Evolutionary conservation across 2,797 vertebrate species (phyloP), one percentile per base, ranked within the genome.

Genomic region (Gymnodraco acuticeps): DNA sequence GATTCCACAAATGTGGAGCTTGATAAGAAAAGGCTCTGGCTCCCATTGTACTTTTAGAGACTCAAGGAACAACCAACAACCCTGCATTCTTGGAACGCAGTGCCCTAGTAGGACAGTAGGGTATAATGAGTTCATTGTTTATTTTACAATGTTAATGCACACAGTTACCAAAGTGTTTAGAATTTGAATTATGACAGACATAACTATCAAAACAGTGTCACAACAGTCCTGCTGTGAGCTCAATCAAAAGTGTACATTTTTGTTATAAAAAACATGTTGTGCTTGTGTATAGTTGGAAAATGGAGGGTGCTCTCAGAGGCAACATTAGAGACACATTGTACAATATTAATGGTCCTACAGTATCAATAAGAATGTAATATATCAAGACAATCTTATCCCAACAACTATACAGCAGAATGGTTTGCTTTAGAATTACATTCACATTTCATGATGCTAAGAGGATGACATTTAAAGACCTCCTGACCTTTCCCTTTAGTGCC

Each of bases 211-310:
- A 65, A 31, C 3, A 60, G 47, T 48, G 64, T 64, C 53, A 45
- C 16, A 65, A 20, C 2, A 60, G 52, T 48, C 16, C 38, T 17
- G 62, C 43, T 60, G 48, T n/a, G 23, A 47, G 15, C 43, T 70
- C 48, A 48, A 47, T 42, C 14, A 61, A 41, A 59, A 53, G 8
- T 48, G 5, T 45, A 43, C 45, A 50, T 74, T 62, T 63, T 51
- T 38, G 33, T 38, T 38, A 38, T 38, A 7, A 54, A 13, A 55
- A 58, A 3, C 1, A 38, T 7, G 14, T 7, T 13, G 14, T 27
- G 7, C 50, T 47, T 62, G 20, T 54, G n/a, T 78, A 27, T 50
- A 7, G 73, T 59, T 52, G 12, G 6, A 48, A 69, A 73, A 64
- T 48, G 50, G 14, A 61, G 2, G 11, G 3, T 62, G 38, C 33